Evolutionary conservation across 2,797 vertebrate genomes (phyloP).

Genomic region (Anableps anableps): DNA sequence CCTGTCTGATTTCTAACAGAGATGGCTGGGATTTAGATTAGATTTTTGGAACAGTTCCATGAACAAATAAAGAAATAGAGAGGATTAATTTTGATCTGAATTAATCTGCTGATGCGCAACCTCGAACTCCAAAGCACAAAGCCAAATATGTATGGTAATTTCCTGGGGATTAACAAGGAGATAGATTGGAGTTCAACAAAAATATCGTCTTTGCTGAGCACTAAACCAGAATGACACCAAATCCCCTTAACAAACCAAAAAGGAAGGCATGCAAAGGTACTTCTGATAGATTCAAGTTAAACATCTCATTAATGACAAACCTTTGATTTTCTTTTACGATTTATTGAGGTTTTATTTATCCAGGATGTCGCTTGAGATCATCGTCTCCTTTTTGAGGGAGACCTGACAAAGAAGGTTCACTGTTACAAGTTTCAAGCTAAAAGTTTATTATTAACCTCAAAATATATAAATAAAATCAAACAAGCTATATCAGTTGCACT

Average conservation of each 20-base stretch:
- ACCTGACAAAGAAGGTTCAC: too few species aligned
- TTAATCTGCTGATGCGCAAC: constrained; percentile 35
- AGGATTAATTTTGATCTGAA: constrained; percentile 22
- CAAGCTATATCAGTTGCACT: neutral
- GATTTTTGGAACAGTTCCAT: constrained; percentile 19
- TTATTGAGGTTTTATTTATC: constrained; percentile 19
- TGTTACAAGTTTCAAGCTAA: neutral
- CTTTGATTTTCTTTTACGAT: constrained; percentile 16
- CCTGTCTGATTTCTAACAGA: constrained; percentile 25
- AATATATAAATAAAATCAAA: too few species aligned
- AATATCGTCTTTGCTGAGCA: constrained; percentile 28
- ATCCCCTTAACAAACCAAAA: constrained; percentile 18
- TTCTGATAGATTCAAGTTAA: constrained; percentile 22
- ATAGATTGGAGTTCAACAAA: constrained; percentile 40
- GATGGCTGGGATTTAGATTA: constrained; percentile 9
- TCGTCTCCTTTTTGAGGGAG: too few species aligned
- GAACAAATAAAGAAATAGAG: constrained; percentile 17
- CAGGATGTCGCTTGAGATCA: neutral
- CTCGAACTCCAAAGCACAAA: constrained; percentile 51
- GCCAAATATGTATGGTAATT: constrained; percentile 60
- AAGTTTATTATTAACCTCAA: too few species aligned
- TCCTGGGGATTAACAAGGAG: constrained; percentile 36
- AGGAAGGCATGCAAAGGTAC: constrained; percentile 10
- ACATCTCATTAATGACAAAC: constrained; percentile 23
- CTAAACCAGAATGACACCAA: constrained; percentile 46